Percentiles rank a stretch among this genome's conserved stretches.
Evolutionary conservation across 1,140 invertebrate genomes (phyloP).

Genomic region (Bathynomus jamesi): DNA sequence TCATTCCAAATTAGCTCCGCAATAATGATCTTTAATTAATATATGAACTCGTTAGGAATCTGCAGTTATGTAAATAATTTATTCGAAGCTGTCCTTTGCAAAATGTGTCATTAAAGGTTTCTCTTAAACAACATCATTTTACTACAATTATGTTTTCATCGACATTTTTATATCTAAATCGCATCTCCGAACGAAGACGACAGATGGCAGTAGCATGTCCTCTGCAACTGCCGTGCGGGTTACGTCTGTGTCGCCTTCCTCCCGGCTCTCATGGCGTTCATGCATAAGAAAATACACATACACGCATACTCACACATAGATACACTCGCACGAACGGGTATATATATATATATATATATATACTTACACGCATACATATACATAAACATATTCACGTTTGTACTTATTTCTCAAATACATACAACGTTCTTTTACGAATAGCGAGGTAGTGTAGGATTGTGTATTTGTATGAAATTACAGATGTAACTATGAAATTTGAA

Average conservation of each 20-base stretch:
- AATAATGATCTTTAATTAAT: too few relatives aligned
- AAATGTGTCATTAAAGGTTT: neutral
- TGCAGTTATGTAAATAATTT: too few relatives aligned
- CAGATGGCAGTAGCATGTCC: neutral
- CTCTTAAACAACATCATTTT: neutral
- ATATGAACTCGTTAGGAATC: too few relatives aligned
- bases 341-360: constrained; percentile 2
- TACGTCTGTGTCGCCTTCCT: too few relatives aligned
- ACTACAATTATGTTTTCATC: neutral
- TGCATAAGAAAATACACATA: neutral
- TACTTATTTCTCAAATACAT: too few relatives aligned
- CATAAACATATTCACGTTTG: neutral
- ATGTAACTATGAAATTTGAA: too few relatives aligned
- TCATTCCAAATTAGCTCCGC: too few relatives aligned
- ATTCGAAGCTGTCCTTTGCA: neutral
- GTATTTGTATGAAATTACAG: too few relatives aligned
- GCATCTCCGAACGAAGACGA: neutral
- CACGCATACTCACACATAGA: neutral
- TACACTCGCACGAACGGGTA: neutral
- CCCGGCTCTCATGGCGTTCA: neutral
- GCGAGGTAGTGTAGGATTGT: too few relatives aligned
- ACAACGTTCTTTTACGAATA: too few relatives aligned
- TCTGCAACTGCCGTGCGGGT: neutral
- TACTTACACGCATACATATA: neutral
- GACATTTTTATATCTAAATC: neutral